phyloP scores from a whole-genome alignment of 1,140 invertebrate species.

The Scylla paramamosain region DNA sequence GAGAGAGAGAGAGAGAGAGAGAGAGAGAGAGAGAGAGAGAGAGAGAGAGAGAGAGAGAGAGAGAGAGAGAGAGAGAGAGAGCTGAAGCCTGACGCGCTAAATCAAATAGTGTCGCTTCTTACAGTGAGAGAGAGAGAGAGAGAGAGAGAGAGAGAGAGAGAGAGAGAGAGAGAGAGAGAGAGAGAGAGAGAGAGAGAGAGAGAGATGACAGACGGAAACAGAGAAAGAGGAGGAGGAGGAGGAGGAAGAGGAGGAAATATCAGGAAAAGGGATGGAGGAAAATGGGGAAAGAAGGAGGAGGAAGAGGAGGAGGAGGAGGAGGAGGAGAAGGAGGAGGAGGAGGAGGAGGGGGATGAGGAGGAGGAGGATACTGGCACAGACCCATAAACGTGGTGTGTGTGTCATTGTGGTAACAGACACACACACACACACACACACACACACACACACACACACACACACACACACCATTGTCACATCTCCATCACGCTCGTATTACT shows the following conservation, averaged over 20 bases:
- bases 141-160: neutral
- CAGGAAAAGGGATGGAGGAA: no score
- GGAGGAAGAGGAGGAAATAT: neutral
- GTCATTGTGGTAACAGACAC: no score
- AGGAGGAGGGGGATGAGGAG: neutral
- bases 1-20: neutral
- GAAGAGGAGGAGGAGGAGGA: neutral
- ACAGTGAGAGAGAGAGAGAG: neutral
- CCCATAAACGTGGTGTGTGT: no score
- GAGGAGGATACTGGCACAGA: neutral
- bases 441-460: no score
- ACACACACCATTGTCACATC: no score
- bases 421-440: no score
- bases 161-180: neutral
- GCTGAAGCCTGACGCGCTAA: neutral
- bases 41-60: neutral
- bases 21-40: slow-evolving; percentile 27
- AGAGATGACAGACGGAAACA: neutral
- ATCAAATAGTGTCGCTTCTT: neutral
- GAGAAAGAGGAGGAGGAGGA: neutral
- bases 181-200: neutral
- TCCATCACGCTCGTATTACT: no score
- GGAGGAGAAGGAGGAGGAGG: neutral
- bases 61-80: slow-evolving; percentile 33
- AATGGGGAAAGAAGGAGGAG: neutral